A percentile compares a stretch with the other conserved stretches of the same genome.
These are phyloP conservation scores for Benthosema pterotum DNA, from an alignment of 2,797 vertebrate species.

Conservation along the genomic window DNA sequence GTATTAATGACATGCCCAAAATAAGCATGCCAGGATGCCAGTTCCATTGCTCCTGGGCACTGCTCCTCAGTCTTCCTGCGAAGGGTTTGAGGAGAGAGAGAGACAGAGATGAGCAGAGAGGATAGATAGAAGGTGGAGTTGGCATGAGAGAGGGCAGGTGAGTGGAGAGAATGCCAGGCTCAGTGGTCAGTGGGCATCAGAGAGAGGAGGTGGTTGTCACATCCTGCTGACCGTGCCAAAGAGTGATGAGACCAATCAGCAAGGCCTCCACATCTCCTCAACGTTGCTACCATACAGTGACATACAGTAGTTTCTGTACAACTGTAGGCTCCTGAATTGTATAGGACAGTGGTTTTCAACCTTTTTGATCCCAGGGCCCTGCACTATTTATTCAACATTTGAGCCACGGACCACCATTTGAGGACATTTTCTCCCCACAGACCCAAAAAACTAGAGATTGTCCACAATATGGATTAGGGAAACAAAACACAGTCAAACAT, in stretches of 20 bases:
- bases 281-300: slow-evolving; percentile 49
- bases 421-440: too few species aligned
- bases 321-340: slow-evolving; percentile 57
- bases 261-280: slow-evolving; percentile 67
- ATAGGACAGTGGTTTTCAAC: too few species aligned
- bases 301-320: slow-evolving; percentile 55
- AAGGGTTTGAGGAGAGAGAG: slow-evolving; percentile 64
- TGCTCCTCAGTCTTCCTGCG: slow-evolving; percentile 86
- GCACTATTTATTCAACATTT: too few species aligned
- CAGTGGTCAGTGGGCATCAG: slow-evolving; percentile 72
- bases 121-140: slow-evolving; percentile 61
- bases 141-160: slow-evolving; percentile 70
- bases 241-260: slow-evolving; percentile 71
- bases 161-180: slow-evolving; percentile 68
- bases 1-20: slow-evolving; percentile 76
- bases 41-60: slow-evolving; percentile 71
- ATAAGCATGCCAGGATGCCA: slow-evolving; percentile 45
- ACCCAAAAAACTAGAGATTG: too few species aligned
- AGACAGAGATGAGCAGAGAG: slow-evolving; percentile 51
- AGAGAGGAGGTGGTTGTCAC: slow-evolving; percentile 72
- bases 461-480: too few species aligned
- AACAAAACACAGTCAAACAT: too few species aligned
- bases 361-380: too few species aligned
- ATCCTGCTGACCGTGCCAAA: slow-evolving; percentile 70
- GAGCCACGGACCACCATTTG: too few species aligned